These are phyloP conservation scores for Thaumetopoea pityocampa DNA, from an alignment of 1,140 invertebrate species.

Conservation along the genomic window DNA sequence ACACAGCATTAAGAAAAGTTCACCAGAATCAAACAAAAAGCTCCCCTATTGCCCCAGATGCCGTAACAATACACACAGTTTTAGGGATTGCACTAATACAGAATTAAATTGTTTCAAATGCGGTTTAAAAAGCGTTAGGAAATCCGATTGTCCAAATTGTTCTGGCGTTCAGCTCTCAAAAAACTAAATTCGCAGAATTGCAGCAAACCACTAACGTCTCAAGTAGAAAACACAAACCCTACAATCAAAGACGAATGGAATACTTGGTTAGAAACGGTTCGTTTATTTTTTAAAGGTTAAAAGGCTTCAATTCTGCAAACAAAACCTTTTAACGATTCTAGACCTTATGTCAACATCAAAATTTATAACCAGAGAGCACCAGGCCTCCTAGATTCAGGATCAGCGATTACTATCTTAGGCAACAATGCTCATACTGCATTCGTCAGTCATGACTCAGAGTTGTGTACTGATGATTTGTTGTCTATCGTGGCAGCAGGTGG, in stretches of 20 bases:
- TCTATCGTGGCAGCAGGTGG: conserved; percentile 15
- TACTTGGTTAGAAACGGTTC: conserved; percentile 10
- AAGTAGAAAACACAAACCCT: too few relatives aligned
- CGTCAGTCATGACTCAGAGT: background rate
- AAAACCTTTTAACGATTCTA: conserved; percentile 3
- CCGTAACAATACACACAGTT: conserved; percentile 16
- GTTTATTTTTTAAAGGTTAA: conserved; percentile 1
- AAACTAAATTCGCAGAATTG: conserved; percentile 18
- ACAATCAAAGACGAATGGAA: conserved; percentile 18
- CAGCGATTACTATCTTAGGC: conserved; percentile 14
- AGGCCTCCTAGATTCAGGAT: conserved; percentile 20
- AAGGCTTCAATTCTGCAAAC: conserved; percentile 5
- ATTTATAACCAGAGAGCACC: background rate
- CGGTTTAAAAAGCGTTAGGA: conserved; percentile 14
- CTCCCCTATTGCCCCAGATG: conserved; percentile 20
- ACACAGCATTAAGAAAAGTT: too few relatives aligned
- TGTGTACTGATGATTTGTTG: conserved; percentile 8
- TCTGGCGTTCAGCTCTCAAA: conserved; percentile 9
- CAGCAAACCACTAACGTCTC: too few relatives aligned
- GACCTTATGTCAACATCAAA: conserved; percentile 10
- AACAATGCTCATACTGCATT: conserved; percentile 7
- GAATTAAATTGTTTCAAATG: conserved; percentile 22
- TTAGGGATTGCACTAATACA: conserved; percentile 12
- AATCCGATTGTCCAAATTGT: conserved; percentile 24
- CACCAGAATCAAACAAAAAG: background rate